These are phyloP conservation scores for Eubucco bourcierii DNA, from an alignment of 2,113 vertebrate genomes.

Conservation along the genomic window DNA sequence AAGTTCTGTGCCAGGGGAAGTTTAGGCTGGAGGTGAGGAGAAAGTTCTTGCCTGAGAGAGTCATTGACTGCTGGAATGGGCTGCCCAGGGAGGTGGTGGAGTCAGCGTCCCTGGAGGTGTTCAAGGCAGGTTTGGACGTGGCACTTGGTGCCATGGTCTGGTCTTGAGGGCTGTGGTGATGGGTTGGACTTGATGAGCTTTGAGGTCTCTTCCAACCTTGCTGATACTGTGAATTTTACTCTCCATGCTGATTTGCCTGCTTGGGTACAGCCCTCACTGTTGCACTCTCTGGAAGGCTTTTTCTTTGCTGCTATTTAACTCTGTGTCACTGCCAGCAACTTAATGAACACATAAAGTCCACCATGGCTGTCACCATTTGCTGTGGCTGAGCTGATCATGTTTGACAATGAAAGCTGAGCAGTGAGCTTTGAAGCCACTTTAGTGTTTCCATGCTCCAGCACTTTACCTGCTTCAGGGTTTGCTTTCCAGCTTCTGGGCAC, in stretches of 20 bases:
- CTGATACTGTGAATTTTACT: neutral
- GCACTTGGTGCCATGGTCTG: too few relatives aligned
- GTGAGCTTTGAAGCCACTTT: neutral
- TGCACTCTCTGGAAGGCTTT: neutral
- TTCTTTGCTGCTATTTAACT: neutral
- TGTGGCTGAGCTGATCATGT: neutral
- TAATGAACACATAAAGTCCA: neutral
- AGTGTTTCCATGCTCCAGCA: neutral
- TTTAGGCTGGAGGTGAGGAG: too few relatives aligned
- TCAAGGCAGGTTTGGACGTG: too few relatives aligned
- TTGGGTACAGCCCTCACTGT: rapidly evolving
- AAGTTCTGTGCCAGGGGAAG: too few relatives aligned
- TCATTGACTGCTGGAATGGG: too few relatives aligned
- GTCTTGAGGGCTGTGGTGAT: too few relatives aligned
- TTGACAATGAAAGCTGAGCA: neutral
- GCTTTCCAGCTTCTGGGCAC: neutral
- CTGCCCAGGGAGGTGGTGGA: too few relatives aligned
- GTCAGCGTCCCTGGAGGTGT: too few relatives aligned
- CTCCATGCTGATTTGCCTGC: neutral
- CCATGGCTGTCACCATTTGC: neutral
- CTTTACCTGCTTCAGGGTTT: neutral
- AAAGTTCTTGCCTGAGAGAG: too few relatives aligned
- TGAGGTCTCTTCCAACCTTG: too few relatives aligned
- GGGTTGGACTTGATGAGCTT: too few relatives aligned
- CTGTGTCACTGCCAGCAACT: neutral